Conservation (phyloP, 1,140 invertebrate species). For the Helicorthomorpha holstii region DNA sequence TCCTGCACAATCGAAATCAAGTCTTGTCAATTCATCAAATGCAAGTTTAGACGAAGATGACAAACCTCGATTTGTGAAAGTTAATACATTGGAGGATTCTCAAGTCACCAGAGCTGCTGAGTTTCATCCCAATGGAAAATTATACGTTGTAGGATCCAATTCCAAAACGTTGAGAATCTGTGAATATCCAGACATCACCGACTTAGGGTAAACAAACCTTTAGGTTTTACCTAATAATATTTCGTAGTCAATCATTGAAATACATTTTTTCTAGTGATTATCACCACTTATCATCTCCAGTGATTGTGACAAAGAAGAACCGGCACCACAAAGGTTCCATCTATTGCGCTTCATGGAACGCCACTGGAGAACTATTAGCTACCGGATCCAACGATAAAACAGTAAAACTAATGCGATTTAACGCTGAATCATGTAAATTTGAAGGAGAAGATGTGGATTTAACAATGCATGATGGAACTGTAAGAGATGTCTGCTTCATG, state of each 20-base stretch:
- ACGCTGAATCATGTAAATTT: conserved; percentile 67
- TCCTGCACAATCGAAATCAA: too few species aligned
- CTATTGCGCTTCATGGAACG: conserved; percentile 92
- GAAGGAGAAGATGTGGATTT: conserved; percentile 76
- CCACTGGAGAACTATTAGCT: conserved; percentile 82
- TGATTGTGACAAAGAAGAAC: conserved; percentile 75
- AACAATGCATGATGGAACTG: conserved; percentile 93
- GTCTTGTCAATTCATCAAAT: too few species aligned
- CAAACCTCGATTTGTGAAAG: conserved; percentile 73
- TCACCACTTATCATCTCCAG: conserved; percentile 63
- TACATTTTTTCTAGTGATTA: conserved; percentile 48
- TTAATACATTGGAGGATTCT: conserved; percentile 79
- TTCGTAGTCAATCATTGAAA: neutral
- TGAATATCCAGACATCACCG: conserved; percentile 78
- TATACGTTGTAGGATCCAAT: conserved; percentile 95
- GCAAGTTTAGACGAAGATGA: too few species aligned
- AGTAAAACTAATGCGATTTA: conserved; percentile 88
- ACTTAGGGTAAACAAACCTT: conserved; percentile 45
- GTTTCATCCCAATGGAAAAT: conserved; percentile 85
- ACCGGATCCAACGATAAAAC: conserved; percentile 98
- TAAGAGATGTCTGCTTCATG: conserved; percentile 91
- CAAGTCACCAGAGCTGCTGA: conserved; percentile 93
- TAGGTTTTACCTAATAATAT: neutral
- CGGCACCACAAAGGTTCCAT: conserved; percentile 98
- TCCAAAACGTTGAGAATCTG: conserved; percentile 91